Conservation (phyloP, 2,888 invertebrate species). For the Platynereis dumerilii region DNA sequence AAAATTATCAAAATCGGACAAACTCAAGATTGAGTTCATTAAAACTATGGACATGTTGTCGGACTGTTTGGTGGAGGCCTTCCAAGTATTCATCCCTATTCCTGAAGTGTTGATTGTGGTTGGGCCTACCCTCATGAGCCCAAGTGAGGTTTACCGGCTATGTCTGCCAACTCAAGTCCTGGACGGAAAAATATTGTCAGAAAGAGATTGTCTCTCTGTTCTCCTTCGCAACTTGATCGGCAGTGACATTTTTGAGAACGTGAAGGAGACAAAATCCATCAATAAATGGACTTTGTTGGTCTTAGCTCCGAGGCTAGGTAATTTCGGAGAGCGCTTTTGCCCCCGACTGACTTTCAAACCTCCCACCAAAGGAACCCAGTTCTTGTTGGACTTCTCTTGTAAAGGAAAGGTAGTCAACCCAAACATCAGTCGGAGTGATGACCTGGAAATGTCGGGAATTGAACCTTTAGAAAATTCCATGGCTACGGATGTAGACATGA, state of each 20-base stretch:
- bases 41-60: too few species aligned
- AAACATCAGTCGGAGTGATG: slow-evolving; percentile 8
- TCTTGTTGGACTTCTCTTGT: slow-evolving; percentile 3
- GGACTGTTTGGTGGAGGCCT: too few species aligned
- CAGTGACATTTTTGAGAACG: slow-evolving; percentile 13
- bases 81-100: neutral
- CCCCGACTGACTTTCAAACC: slow-evolving; percentile 14
- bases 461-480: slow-evolving; percentile 16
- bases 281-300: slow-evolving; percentile 11
- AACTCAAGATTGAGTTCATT: too few species aligned
- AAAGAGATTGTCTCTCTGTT: neutral
- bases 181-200: slow-evolving; percentile 12
- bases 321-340: neutral
- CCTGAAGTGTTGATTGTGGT: slow-evolving; percentile 10
- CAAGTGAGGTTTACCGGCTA: slow-evolving; percentile 16
- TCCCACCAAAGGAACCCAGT: slow-evolving; percentile 8
- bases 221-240: slow-evolving; percentile 9
- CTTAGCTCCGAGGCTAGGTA: slow-evolving; percentile 8
- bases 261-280: neutral
- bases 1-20: too few species aligned
- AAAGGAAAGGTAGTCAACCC: slow-evolving; percentile 8
- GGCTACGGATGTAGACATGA: neutral
- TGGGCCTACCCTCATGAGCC: slow-evolving; percentile 18
- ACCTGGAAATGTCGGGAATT: slow-evolving; percentile 17
- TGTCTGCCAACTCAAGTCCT: slow-evolving; percentile 9